These are phyloP conservation scores for Clinocottus analis DNA, from an alignment of 2,113 vertebrate genomes.

Conservation along the genomic window DNA sequence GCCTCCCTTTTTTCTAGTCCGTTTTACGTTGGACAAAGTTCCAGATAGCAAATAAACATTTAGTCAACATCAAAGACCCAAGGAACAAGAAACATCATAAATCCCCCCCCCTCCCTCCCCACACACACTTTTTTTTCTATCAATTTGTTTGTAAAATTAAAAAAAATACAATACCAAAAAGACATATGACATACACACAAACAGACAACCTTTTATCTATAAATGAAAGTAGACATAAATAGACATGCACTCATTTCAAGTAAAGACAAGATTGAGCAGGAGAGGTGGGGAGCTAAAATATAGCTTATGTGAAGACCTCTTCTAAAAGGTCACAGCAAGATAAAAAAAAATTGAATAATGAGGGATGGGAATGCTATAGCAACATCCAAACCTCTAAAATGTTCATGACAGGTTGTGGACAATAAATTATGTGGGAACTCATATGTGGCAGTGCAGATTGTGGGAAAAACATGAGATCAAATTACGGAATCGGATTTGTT, in stretches of 20 bases:
- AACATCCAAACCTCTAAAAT: neutral
- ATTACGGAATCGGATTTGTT: neutral
- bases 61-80: neutral
- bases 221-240: too few species aligned
- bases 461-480: neutral
- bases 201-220: too few species aligned
- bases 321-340: too few species aligned
- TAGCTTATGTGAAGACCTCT: neutral
- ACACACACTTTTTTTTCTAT: neutral
- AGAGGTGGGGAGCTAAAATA: neutral
- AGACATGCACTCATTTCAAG: neutral
- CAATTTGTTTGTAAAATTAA: neutral
- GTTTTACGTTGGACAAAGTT: neutral
- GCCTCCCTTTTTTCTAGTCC: too few species aligned
- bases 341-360: neutral
- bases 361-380: neutral
- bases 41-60: neutral
- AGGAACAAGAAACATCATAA: neutral
- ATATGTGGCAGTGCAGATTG: neutral
- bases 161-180: neutral
- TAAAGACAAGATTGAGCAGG: neutral
- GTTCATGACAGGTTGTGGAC: neutral
- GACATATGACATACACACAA: neutral
- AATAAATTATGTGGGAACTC: neutral
- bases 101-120: too few species aligned